phyloP scores from a whole-genome alignment of 2,888 invertebrate species.

The Lasiommata megera region DNA sequence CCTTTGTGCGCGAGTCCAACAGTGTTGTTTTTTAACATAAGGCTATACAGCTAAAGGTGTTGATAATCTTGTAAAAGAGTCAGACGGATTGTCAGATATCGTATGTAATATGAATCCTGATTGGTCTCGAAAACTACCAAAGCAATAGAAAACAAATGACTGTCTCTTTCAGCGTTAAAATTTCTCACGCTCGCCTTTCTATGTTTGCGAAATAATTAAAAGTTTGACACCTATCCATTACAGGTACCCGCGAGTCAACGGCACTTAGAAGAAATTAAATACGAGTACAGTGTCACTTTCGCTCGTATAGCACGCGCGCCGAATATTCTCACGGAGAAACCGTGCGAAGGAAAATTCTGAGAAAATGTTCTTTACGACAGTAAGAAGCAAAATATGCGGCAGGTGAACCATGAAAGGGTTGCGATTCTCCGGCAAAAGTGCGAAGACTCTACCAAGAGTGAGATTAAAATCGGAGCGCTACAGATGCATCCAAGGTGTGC shows the following conservation, averaged over 20 bases:
- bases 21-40: too few relatives aligned
- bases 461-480: conserved; percentile 63
- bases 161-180: neutral
- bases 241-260: conserved; percentile 58
- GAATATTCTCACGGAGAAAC: conserved; percentile 63
- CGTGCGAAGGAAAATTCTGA: conserved; percentile 61
- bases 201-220: conserved; percentile 43
- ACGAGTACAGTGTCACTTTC: conserved; percentile 70
- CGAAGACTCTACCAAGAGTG: conserved; percentile 50
- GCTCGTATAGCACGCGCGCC: conserved; percentile 51
- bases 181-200: conserved; percentile 40
- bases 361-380: conserved; percentile 65
- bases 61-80: too few relatives aligned
- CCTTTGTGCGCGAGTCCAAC: too few relatives aligned
- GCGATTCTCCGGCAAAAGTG: conserved; percentile 43
- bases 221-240: conserved; percentile 52
- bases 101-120: too few relatives aligned
- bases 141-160: neutral
- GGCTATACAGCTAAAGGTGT: too few relatives aligned
- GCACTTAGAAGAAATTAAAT: conserved; percentile 58
- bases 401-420: conserved; percentile 64
- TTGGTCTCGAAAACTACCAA: too few relatives aligned
- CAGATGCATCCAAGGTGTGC: conserved; percentile 32
- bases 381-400: conserved; percentile 51
- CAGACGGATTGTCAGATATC: too few relatives aligned